These are phyloP conservation scores for Dysidea cf. avara DNA, from an alignment of 37 sponge, comb jelly and placozoan genomes.

Conservation along the genomic window DNA sequence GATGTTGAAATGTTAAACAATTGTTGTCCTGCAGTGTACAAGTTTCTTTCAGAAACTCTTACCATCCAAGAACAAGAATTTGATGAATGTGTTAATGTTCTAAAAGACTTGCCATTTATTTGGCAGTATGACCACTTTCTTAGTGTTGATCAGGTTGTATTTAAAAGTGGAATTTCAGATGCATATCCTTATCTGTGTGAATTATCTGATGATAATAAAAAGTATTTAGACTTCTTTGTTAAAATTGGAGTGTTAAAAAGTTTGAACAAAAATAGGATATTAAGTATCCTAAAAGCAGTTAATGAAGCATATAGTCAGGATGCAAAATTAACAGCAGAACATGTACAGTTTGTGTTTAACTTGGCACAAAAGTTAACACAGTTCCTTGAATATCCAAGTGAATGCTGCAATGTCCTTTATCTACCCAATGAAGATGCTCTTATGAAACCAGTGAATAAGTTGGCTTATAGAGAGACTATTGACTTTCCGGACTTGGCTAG, in stretches of 20 bases:
- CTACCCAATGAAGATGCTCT: constrained; percentile 45
- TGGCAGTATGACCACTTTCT: constrained; percentile 50
- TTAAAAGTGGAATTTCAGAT: too few species aligned
- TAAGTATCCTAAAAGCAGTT: too few species aligned
- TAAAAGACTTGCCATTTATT: constrained; percentile 24
- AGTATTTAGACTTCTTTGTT: constrained; percentile 19
- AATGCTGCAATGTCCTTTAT: not conserved
- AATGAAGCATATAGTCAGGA: too few species aligned
- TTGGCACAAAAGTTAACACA: not conserved
- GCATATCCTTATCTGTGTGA: constrained; percentile 37
- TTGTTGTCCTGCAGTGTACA: constrained; percentile 23
- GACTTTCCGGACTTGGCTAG: constrained; percentile 3
- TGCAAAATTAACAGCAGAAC: constrained; percentile 6
- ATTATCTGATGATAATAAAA: constrained; percentile 11
- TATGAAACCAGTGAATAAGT: constrained; percentile 19
- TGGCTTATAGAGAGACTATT: constrained; percentile 20
- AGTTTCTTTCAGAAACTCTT: not conserved
- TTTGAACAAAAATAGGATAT: not conserved
- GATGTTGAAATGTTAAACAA: not conserved
- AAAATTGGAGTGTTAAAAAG: constrained; percentile 19
- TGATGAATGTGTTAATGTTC: not conserved
- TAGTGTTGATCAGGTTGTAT: constrained; percentile 15
- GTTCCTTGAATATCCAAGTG: not conserved
- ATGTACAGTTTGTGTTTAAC: not conserved
- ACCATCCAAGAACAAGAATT: not conserved